Evolutionary conservation across 30 jellyfish, hydroid and myxozoan genomes (phyloP).

Genomic region (Rhopilema esculentum): DNA sequence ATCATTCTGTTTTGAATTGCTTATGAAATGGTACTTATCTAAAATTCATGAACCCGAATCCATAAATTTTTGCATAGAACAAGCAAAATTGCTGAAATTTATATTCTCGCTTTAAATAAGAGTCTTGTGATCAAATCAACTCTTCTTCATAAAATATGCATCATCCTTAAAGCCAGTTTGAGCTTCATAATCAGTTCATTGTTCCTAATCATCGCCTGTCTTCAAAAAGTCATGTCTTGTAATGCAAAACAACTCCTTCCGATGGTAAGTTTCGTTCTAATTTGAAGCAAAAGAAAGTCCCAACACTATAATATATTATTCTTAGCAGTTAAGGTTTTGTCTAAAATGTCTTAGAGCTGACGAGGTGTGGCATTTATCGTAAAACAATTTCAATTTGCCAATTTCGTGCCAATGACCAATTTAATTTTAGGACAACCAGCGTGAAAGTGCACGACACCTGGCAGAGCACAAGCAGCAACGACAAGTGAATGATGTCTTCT

Average conservation of each 20-base stretch:
- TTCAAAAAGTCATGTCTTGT: not conserved
- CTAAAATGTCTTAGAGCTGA: no score
- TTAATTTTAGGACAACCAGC: not conserved
- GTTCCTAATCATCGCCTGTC: not conserved
- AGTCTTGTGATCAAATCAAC: not conserved
- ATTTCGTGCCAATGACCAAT: no score
- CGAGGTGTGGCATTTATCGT: no score
- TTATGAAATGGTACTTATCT: not conserved
- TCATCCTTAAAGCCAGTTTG: not conserved
- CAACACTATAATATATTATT: no score
- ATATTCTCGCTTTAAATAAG: not conserved
- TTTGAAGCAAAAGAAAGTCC: no score
- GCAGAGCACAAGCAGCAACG: slow-evolving; percentile 7
- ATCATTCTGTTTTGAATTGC: not conserved
- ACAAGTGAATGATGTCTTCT: slow-evolving; percentile 55
- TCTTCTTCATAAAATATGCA: not conserved
- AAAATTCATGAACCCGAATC: not conserved
- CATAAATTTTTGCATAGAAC: no score
- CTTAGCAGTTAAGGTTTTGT: no score
- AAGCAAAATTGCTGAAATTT: not conserved
- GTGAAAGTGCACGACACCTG: not conserved
- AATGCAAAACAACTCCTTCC: not conserved
- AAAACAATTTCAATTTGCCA: no score
- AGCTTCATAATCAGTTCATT: not conserved
- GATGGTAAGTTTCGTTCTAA: not conserved